Evolutionary conservation across 2,888 invertebrate genomes (phyloP).

Genomic region (Stenoptilia bipunctidactyla): DNA sequence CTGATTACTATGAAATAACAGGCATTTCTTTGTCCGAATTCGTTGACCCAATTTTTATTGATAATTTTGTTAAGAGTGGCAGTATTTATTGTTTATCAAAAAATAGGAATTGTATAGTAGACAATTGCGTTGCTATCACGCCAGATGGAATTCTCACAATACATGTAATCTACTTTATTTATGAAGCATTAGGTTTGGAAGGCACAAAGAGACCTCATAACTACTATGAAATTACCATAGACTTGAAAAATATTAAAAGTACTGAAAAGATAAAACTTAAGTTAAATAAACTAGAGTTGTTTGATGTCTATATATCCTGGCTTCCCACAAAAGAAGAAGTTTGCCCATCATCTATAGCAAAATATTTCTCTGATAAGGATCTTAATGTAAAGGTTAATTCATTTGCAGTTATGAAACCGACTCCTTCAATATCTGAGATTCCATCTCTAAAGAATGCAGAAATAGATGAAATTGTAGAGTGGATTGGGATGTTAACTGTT

Average conservation of each 20-base stretch:
- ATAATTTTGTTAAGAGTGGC: constrained; percentile 46
- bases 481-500: constrained; percentile 48
- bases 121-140: constrained; percentile 45
- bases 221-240: constrained; percentile 41
- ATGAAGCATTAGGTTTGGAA: constrained; percentile 52
- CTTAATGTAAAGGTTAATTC: constrained; percentile 27
- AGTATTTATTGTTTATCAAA: constrained; percentile 37
- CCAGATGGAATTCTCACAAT: constrained; percentile 44
- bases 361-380: constrained; percentile 42
- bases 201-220: constrained; percentile 38
- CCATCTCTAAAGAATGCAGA: constrained; percentile 39
- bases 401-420: constrained; percentile 22
- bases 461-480: constrained; percentile 46
- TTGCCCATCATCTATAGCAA: constrained; percentile 56
- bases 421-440: constrained; percentile 33
- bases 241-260: constrained; percentile 30
- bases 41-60: constrained; percentile 37
- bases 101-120: constrained; percentile 38
- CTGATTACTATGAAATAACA: constrained; percentile 41
- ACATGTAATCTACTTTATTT: constrained; percentile 38
- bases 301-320: constrained; percentile 43
- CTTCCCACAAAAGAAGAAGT: constrained; percentile 36
- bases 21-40: constrained; percentile 38
- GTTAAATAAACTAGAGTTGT: constrained; percentile 32
- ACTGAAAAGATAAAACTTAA: constrained; percentile 25